phyloP scores from a whole-genome alignment of 2,888 invertebrate genomes.

The Baronia brevicornis region DNA sequence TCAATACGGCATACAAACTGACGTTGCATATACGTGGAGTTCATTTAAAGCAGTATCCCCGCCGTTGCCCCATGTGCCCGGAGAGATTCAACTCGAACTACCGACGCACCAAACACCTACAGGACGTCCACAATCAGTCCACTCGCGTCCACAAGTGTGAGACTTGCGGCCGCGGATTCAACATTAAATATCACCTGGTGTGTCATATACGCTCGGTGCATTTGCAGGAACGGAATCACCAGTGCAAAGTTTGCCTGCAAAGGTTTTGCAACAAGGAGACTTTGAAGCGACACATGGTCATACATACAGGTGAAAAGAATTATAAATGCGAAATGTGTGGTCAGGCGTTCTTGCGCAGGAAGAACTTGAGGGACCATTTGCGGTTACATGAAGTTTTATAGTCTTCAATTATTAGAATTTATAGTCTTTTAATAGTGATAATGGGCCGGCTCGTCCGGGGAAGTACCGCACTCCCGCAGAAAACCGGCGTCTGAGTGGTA shows the following conservation, averaged over 20 bases:
- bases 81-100: constrained; percentile 67
- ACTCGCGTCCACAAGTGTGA: constrained; percentile 64
- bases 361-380: constrained; percentile 63
- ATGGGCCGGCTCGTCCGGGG: too few relatives aligned
- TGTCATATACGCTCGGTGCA: constrained; percentile 63
- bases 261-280: constrained; percentile 74
- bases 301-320: constrained; percentile 73
- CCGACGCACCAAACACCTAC: constrained; percentile 60
- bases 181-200: constrained; percentile 60
- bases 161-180: constrained; percentile 59
- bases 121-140: constrained; percentile 63
- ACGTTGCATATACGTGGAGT: constrained; percentile 58
- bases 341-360: constrained; percentile 62
- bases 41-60: constrained; percentile 55
- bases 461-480: too few relatives aligned
- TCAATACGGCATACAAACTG: constrained; percentile 56
- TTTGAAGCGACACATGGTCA: constrained; percentile 72
- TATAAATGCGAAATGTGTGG: constrained; percentile 72
- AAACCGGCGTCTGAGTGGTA: too few relatives aligned
- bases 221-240: constrained; percentile 65
- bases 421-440: too few relatives aligned
- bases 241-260: constrained; percentile 69
- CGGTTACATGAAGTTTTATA: constrained; percentile 50
- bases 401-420: too few relatives aligned
- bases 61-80: constrained; percentile 62